phyloP scores from a whole-genome alignment of 2,888 invertebrate species.

The Tethea ocularis region DNA sequence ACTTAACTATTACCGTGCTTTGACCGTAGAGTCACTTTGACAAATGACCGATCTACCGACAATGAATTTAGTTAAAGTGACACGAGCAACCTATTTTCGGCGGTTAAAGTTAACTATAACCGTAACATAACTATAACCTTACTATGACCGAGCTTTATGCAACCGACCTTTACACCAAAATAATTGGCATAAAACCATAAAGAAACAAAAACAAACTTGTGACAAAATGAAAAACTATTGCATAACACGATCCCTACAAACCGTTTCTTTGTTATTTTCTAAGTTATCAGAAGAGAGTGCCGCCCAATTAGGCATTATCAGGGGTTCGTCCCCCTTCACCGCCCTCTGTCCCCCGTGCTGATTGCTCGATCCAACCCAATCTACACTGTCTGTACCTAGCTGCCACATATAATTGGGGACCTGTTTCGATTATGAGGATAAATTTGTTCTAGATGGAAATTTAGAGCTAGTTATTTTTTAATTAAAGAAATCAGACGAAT shows the following conservation, averaged over 20 bases:
- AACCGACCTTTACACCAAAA: no score
- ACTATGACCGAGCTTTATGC: no score
- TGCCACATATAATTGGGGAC: background rate
- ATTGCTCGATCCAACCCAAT: constrained; percentile 1
- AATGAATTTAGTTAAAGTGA: no score
- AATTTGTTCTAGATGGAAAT: background rate
- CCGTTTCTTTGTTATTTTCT: background rate
- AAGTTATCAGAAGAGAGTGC: background rate
- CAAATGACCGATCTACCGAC: no score
- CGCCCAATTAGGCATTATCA: background rate
- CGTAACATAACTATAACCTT: no score
- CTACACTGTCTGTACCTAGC: background rate
- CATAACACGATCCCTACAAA: background rate
- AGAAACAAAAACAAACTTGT: background rate
- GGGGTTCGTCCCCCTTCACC: background rate
- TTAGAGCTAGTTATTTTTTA: background rate
- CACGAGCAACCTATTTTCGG: no score
- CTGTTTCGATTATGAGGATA: background rate
- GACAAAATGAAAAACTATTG: background rate
- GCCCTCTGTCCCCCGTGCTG: background rate
- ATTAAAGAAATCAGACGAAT: no score
- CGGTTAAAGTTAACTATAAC: no score
- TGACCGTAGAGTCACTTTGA: no score
- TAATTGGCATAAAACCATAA: background rate
- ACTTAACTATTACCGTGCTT: no score